Evolutionary conservation across 1,140 invertebrate species (phyloP).

Genomic region (Sminthurinus signatus): DNA sequence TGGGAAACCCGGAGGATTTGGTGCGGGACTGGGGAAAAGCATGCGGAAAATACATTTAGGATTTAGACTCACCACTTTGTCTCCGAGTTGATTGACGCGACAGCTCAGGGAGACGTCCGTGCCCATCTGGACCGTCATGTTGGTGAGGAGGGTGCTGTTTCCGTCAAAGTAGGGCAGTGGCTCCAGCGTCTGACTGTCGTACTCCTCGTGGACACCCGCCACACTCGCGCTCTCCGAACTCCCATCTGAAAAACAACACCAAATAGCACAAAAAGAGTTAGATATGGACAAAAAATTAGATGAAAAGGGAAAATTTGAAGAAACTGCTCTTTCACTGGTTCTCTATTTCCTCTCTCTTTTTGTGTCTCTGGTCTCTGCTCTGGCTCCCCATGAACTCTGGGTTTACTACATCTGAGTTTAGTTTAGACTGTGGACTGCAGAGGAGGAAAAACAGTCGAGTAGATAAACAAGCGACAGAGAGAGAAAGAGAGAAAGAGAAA

Average conservation of each 20-base stretch:
- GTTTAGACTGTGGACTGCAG: neutral
- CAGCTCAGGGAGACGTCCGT: conserved; percentile 37
- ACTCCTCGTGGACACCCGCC: conserved; percentile 14
- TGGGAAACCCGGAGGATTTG: too few species aligned
- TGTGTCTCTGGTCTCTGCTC: too few species aligned
- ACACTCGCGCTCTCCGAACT: neutral
- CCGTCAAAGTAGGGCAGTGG: conserved; percentile 33
- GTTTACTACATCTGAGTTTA: too few species aligned
- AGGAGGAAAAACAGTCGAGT: neutral
- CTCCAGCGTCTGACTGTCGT: conserved; percentile 30
- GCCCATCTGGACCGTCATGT: conserved; percentile 38
- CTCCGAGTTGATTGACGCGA: conserved; percentile 36
- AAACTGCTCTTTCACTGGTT: too few species aligned
- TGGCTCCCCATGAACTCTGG: too few species aligned
- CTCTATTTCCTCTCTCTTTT: too few species aligned
- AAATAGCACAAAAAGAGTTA: neutral
- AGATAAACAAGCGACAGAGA: neutral
- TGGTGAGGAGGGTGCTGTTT: conserved; percentile 32
- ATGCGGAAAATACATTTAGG: neutral
- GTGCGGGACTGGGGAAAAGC: too few species aligned
- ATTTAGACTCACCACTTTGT: conserved; percentile 32
- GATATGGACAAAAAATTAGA: too few species aligned
- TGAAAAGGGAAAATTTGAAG: too few species aligned
- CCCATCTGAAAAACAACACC: neutral
- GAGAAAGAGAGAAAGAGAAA: neutral